Evolutionary conservation across 2,113 vertebrate species (phyloP).

Genomic region (Trematocara stigmaticum): DNA sequence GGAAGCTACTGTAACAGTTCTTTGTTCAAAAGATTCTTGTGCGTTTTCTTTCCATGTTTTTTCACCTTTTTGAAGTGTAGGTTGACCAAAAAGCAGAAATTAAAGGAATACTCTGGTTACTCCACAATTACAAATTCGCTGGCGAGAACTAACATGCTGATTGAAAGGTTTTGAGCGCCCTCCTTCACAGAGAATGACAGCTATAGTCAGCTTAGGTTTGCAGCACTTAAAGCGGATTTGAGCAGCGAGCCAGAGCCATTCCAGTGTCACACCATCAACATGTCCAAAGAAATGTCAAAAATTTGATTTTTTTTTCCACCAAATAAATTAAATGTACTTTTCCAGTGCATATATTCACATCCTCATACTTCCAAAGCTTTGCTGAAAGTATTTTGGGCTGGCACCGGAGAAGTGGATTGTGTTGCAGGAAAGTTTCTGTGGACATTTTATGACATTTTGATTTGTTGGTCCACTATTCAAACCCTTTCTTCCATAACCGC

Average conservation of each 20-base stretch:
- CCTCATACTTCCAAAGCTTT: not conserved
- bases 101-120: not conserved
- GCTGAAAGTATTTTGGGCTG: not conserved
- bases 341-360: not conserved
- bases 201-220: not conserved
- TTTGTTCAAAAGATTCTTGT: not conserved
- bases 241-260: not conserved
- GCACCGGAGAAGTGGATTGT: not conserved
- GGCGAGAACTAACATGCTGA: not conserved
- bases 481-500: not conserved
- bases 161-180: not conserved
- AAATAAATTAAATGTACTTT: not conserved
- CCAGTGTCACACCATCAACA: not conserved
- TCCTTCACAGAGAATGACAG: not conserved
- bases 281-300: not conserved
- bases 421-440: not conserved
- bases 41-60: not conserved
- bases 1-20: not conserved
- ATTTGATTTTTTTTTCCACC: fast-evolving
- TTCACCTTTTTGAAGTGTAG: not conserved
- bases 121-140: not conserved
- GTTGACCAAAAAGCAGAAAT: not conserved
- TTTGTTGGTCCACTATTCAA: not conserved
- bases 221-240: not conserved
- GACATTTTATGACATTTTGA: not conserved